Conservation (phyloP, 2,888 invertebrate genomes). For the Strigamia maritima region DNA sequence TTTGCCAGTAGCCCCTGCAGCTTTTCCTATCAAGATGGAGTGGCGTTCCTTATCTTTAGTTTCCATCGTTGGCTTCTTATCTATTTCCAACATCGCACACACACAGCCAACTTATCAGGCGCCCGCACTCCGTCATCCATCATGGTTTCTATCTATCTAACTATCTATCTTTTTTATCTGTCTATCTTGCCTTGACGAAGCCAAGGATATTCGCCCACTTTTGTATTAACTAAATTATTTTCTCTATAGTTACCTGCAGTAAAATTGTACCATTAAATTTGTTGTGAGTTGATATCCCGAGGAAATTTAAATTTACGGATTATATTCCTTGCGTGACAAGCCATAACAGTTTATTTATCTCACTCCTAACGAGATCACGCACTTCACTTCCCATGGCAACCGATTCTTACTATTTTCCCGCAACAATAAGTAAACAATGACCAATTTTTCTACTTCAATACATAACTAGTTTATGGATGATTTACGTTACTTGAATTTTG, state of each 20-base stretch:
- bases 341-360: not conserved
- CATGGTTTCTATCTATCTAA: slow-evolving; percentile 31
- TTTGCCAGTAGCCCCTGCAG: slow-evolving; percentile 36
- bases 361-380: not conserved
- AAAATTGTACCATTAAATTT: not conserved
- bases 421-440: too few species aligned
- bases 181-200: slow-evolving; percentile 34
- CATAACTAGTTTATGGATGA: not conserved
- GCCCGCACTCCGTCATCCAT: slow-evolving; percentile 34
- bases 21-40: not conserved
- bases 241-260: not conserved
- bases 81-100: slow-evolving; percentile 14
- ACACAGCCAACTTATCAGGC: slow-evolving; percentile 26
- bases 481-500: not conserved
- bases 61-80: slow-evolving; percentile 19
- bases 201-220: slow-evolving; percentile 10
- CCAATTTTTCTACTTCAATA: not conserved
- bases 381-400: not conserved
- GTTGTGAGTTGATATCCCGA: not conserved
- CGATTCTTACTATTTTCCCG: not conserved
- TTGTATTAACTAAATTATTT: not conserved
- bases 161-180: slow-evolving; percentile 34
- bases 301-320: not conserved
- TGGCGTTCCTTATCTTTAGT: not conserved
- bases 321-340: not conserved